Percentiles rank a stretch among this genome's conserved stretches.
Conservation (phyloP, 2,113 vertebrate genomes). For the Eulemur macaco region DNA sequence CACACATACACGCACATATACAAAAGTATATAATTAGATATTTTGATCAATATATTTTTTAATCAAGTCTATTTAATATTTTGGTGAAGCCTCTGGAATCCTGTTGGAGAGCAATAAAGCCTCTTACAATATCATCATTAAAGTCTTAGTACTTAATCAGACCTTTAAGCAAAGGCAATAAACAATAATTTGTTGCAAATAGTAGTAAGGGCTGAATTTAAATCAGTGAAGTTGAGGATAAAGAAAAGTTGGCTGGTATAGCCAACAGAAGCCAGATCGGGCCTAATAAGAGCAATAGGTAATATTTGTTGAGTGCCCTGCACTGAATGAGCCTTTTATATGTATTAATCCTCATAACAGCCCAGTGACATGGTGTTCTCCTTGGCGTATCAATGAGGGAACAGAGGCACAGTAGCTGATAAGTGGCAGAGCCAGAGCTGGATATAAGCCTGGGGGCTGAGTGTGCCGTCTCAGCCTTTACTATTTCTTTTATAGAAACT, state of each 20-base stretch:
- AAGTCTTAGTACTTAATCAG: neutral
- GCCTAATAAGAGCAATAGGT: neutral
- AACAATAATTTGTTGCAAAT: neutral
- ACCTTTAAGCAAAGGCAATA: neutral
- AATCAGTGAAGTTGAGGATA: neutral
- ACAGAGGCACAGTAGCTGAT: neutral
- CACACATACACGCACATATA: neutral
- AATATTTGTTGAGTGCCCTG: fast-evolving
- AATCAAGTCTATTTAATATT: neutral
- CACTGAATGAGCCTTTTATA: too few relatives aligned
- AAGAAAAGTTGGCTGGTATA: neutral
- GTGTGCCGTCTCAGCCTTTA: neutral
- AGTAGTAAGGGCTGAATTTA: neutral
- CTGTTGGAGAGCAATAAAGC: neutral
- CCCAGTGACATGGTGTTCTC: neutral
- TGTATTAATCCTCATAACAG: neutral
- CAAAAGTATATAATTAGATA: neutral
- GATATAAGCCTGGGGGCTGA: neutral
- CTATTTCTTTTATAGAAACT: neutral
- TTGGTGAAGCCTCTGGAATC: neutral
- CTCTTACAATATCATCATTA: neutral
- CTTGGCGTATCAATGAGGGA: neutral
- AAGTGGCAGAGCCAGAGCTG: neutral
- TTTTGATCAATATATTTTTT: neutral
- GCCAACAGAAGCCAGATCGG: neutral